Base-by-base conservation (phyloP, 1,140 invertebrate genomes). In the Philaenus spumarius region DNA sequence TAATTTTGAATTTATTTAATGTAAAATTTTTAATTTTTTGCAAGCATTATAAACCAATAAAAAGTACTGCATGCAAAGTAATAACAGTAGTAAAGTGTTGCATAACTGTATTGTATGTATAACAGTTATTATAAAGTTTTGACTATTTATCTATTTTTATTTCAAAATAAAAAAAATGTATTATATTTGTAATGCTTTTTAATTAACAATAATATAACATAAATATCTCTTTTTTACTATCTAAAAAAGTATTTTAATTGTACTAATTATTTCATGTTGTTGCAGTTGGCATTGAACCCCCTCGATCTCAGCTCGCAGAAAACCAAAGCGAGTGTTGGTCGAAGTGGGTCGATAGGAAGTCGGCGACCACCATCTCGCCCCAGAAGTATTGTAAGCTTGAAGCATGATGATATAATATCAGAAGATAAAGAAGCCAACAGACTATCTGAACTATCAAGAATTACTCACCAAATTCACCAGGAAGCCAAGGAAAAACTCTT, bases 251-350 rank as follows among this genome's bases (percentile, higher is more conserved):
- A n/a, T n/a, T n/a, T n/a, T n/a, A n/a, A n/a, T n/a, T n/a, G n/a
- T n/a, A n/a, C n/a, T n/a, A n/a, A n/a, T n/a, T n/a, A n/a, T 57
- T 55, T 30, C 26, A 9, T 60, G 59, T 65, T 63, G 45, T 73
- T 73, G 48, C 69, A 80, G 77, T 66, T 79, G 51, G 62, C 74
- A 17, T 63, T 77, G 26, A 77, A 77, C 61, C 77, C 75, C 58
- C 67, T 79, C 61, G 77, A 78, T 59, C 60, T 76, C 20, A 73
- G 70, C 30, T 73, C 74, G 42, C 71, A 77, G 63, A 76, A 77
- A 66, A 72, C 72, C 50, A 75, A 73, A 67, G 76, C 73, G 19
- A 75, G 68, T 58, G 71, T 78, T 45, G 75, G 73, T 53, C 66
- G 77, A 55, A 75, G 74, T 62, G 75, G 71, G 24, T 71, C 72